phyloP scores from a whole-genome alignment of 2,113 vertebrate species.

The Cryptoleucopteryx plumbea region DNA sequence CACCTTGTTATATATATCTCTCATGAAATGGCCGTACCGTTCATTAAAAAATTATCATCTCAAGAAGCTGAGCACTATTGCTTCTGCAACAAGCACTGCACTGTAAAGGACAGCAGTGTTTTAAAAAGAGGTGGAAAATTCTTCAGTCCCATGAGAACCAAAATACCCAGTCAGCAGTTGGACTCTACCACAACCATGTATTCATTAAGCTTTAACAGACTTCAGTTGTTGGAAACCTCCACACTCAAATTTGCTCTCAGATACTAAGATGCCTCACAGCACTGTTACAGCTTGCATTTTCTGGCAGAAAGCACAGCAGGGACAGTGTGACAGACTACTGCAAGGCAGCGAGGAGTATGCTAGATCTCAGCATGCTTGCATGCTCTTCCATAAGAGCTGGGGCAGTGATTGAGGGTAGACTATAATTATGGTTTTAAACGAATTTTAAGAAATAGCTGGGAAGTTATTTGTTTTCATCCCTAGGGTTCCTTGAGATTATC shows the following conservation, averaged over 20 bases:
- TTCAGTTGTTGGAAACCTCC: background rate
- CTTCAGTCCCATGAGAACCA: background rate
- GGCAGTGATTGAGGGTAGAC: background rate
- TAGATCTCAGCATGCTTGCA: background rate
- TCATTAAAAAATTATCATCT: background rate
- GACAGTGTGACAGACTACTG: background rate
- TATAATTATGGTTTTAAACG: background rate
- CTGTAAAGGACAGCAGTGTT: background rate
- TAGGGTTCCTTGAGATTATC: background rate
- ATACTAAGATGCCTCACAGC: background rate
- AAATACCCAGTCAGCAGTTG: background rate
- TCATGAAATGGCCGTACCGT: rapidly evolving
- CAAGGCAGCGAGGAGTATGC: background rate
- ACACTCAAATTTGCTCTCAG: background rate
- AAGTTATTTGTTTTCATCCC: background rate
- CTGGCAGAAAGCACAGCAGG: background rate
- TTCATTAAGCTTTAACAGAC: background rate
- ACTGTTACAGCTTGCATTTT: background rate
- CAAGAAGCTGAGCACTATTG: background rate
- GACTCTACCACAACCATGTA: background rate
- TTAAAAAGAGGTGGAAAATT: background rate
- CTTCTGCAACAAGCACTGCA: background rate
- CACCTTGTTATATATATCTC: background rate
- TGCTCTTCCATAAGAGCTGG: rapidly evolving
- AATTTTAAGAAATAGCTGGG: background rate